Percentiles rank a stretch among this genome's conserved stretches.
Conservation (phyloP, 2,113 vertebrate genomes). For the Centrocercus urophasianus region DNA sequence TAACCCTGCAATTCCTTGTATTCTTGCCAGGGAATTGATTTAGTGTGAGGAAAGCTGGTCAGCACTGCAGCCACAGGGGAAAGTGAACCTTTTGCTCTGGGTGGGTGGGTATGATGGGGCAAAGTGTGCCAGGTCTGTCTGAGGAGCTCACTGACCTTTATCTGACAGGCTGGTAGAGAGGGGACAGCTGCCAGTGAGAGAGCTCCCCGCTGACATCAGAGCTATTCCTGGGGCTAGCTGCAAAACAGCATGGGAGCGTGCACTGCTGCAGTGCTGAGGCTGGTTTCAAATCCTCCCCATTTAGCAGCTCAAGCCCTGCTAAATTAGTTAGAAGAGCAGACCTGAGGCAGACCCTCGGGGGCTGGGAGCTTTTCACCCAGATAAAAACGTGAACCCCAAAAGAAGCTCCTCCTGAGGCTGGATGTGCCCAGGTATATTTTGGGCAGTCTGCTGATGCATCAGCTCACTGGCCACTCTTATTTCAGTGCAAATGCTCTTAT, state of each 20-base stretch:
- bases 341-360: neutral
- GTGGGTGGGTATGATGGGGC: neutral
- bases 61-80: neutral
- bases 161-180: constrained; percentile 40
- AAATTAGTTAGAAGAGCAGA: constrained; percentile 35
- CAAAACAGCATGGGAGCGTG: constrained; percentile 33
- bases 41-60: neutral
- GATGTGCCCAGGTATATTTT: neutral
- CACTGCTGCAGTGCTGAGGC: constrained; percentile 50
- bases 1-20: neutral
- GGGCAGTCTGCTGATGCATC: neutral
- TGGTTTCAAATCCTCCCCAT: constrained; percentile 29
- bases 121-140: accelerated
- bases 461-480: neutral
- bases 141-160: constrained; percentile 40
- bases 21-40: neutral
- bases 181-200: constrained; percentile 41
- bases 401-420: neutral
- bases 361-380: neutral
- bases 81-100: neutral
- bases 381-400: neutral
- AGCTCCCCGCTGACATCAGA: constrained; percentile 58
- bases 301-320: neutral
- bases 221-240: constrained; percentile 67
- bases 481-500: neutral